phyloP scores from a whole-genome alignment of 2,888 invertebrate species.

The Invenusta paracnida region DNA sequence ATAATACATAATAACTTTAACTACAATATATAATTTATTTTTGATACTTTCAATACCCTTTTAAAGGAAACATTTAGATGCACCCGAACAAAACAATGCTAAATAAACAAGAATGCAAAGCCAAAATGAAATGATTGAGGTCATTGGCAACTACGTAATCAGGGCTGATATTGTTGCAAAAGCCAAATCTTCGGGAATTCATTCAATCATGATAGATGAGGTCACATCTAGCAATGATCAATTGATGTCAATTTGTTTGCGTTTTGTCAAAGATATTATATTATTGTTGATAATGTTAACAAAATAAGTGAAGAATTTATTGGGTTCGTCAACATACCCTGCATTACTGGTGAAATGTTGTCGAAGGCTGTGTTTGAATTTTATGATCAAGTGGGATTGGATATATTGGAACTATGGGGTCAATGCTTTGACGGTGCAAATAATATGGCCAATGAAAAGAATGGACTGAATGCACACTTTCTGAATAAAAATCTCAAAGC shows the following conservation, averaged over 20 bases:
- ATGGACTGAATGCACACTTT: background rate
- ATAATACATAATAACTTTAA: no score
- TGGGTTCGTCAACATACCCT: background rate
- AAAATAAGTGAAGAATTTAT: background rate
- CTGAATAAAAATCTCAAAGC: background rate
- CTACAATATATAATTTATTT: no score
- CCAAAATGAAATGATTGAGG: background rate
- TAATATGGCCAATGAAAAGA: background rate
- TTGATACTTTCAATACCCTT: no score
- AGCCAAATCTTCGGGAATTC: background rate
- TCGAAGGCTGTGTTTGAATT: background rate
- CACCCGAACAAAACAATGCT: no score
- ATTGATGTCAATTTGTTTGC: background rate
- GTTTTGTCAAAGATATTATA: no score
- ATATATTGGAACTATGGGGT: background rate
- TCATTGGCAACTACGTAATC: background rate
- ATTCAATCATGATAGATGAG: background rate
- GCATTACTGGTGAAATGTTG: background rate
- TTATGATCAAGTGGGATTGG: background rate
- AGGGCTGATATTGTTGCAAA: background rate
- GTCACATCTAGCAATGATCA: background rate
- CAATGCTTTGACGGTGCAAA: background rate
- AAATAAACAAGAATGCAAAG: background rate
- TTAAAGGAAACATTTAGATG: no score
- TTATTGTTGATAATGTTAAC: background rate